Conservation (phyloP, 2,888 invertebrate genomes). For the Lithophane socia region DNA sequence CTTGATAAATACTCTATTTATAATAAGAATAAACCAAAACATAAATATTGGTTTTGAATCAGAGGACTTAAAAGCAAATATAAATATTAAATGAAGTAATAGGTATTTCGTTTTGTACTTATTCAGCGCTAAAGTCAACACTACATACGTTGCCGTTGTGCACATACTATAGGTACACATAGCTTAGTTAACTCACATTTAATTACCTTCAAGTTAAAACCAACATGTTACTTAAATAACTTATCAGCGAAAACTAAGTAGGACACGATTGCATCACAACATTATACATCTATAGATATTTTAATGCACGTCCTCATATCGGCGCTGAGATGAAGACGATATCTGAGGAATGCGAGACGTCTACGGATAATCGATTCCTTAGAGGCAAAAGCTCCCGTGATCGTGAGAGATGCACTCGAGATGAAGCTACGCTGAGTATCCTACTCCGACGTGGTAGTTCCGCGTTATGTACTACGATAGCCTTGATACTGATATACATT, state of each 20-base stretch:
- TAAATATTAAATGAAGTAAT: not conserved
- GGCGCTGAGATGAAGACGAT: constrained; percentile 76
- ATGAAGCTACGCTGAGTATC: constrained; percentile 71
- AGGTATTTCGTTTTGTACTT: not conserved
- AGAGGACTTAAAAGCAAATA: not conserved
- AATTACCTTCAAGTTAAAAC: not conserved
- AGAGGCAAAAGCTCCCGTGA: constrained; percentile 75
- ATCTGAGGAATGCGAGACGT: constrained; percentile 80
- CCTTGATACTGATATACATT: constrained; percentile 57
- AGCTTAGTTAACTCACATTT: not conserved
- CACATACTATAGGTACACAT: not conserved
- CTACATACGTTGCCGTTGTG: not conserved
- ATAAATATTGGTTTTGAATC: constrained; percentile 5
- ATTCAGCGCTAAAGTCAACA: constrained; percentile 11
- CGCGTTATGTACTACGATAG: constrained; percentile 53
- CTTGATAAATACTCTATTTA: not conserved
- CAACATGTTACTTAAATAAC: constrained; percentile 6
- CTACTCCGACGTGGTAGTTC: constrained; percentile 60
- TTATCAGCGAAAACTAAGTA: constrained; percentile 25
- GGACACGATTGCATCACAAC: constrained; percentile 53
- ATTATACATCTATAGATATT: constrained; percentile 65
- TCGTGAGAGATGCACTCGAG: constrained; percentile 78
- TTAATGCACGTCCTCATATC: constrained; percentile 74
- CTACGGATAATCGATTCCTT: constrained; percentile 81
- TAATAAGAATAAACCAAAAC: not conserved